phyloP scores from a whole-genome alignment of 1,140 invertebrate species.

The Scylla paramamosain region DNA sequence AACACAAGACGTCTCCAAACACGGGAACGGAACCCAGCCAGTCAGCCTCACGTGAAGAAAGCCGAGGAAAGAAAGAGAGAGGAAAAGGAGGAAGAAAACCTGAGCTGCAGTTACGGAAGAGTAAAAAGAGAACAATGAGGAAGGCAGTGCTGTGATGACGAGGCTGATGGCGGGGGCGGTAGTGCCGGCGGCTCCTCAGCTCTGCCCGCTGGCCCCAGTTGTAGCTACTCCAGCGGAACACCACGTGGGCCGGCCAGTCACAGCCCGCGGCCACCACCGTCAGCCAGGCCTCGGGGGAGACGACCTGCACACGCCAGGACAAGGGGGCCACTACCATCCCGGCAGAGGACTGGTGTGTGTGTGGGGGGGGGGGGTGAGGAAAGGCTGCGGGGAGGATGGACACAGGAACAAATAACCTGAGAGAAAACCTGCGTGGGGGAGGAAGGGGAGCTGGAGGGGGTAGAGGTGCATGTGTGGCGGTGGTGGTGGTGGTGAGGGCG shows the following conservation, averaged over 20 bases:
- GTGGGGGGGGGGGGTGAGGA: not conserved
- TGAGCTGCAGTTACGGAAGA: not conserved
- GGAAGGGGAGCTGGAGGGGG: not conserved
- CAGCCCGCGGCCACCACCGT: not conserved
- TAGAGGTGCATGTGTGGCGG: not conserved
- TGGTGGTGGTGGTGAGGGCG: not conserved
- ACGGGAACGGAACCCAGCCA: not conserved
- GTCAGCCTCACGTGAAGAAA: not conserved
- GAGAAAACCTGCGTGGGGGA: not conserved
- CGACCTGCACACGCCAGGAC: not conserved
- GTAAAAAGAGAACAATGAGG: not conserved
- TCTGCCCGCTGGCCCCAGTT: constrained; percentile 51
- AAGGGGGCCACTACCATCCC: not conserved
- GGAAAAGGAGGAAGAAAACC: not conserved
- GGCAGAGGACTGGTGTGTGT: not conserved
- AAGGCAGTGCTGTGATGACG: constrained; percentile 28
- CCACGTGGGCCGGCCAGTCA: constrained; percentile 44
- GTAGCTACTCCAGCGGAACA: constrained; percentile 73
- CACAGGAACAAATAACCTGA: constrained; percentile 22
- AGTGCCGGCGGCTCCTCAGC: constrained; percentile 27
- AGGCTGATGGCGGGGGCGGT: constrained; percentile 30
- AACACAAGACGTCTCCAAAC: not conserved
- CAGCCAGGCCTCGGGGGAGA: not conserved
- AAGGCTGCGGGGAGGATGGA: not conserved
- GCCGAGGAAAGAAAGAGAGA: not conserved